phyloP scores from a whole-genome alignment of 2,888 invertebrate species.

The Tanypteryx hageni region DNA sequence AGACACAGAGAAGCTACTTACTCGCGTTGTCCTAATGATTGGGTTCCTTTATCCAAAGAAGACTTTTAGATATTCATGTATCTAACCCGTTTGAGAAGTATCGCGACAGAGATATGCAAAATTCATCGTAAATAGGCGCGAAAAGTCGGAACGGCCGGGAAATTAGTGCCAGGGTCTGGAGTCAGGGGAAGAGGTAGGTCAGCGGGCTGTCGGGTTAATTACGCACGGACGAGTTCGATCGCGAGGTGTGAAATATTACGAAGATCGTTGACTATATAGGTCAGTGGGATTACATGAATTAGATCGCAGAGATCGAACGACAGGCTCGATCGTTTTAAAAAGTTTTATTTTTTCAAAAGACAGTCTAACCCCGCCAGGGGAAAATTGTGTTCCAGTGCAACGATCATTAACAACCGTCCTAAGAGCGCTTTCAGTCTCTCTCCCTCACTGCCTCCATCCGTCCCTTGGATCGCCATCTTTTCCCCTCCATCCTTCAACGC shows the following conservation, averaged over 20 bases:
- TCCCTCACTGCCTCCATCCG: too few relatives aligned
- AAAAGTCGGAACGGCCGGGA: not conserved
- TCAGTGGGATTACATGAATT: not conserved
- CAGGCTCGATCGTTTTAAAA: not conserved
- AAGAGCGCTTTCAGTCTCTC: not conserved
- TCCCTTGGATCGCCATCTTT: too few relatives aligned
- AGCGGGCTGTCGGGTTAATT: not conserved
- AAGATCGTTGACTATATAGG: not conserved
- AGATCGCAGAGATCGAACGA: not conserved
- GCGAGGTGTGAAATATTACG: not conserved
- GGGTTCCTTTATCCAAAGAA: too few relatives aligned
- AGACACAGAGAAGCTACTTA: too few relatives aligned
- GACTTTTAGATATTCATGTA: too few relatives aligned
- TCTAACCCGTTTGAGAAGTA: too few relatives aligned
- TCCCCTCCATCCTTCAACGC: not conserved
- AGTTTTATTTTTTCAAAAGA: not conserved
- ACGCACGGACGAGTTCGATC: not conserved
- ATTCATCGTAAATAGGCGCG: not conserved
- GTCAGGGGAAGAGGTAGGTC: not conserved
- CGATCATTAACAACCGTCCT: not conserved
- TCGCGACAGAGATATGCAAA: too few relatives aligned
- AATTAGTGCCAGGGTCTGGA: constrained; percentile 12
- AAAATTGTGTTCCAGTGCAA: not conserved
- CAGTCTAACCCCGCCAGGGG: not conserved
- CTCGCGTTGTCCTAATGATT: too few relatives aligned